Evolutionary conservation across 2,797 vertebrate species (phyloP), one percentile per base, ranked within the genome.

Genomic region (Alfaro cultratus): DNA sequence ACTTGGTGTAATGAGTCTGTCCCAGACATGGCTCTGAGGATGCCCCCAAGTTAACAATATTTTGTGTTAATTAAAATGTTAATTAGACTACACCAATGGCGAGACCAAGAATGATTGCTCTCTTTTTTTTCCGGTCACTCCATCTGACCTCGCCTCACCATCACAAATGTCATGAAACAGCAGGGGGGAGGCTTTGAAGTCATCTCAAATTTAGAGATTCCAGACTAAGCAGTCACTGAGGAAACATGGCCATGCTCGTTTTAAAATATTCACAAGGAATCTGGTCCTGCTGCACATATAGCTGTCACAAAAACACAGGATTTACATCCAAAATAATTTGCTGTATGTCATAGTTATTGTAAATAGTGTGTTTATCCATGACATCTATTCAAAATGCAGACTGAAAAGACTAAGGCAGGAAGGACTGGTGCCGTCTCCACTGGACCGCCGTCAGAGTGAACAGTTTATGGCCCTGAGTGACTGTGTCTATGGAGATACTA

Each of bases 1-100:
- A 43, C 51, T 7, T 55, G 81, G 85, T 92, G 89, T 94, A 95
- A 95, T 95, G 91, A 95, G 88, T 88, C 86, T 91, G 91, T 94
- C 80, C 87, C 77, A 93, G 90, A 89, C 89, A 85, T 83, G 86
- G 87, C 90, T 92, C 84, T 55, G 57, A 94, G 91, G 92, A 89
- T 92, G 91, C 91, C 94, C 88, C 78, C 78, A 53, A 95, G 94
- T 95, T 91, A 93, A 91, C 90, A 93, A 93, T 93, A 94, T 92
- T 94, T 93, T 86, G 74, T 94, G 83, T 94, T 95, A 95, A 95
- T 95, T 95, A 94, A 95, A 95, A 95, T 95, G 94, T 92, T 95
- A 95, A 96, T 96, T 93, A 95, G 91, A 92, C 85, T 80, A 87
- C 89, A 89, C 91, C 86, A 85, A 81, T 86, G 90, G 93, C 87